Evolutionary conservation across 2,113 vertebrate genomes (phyloP), one percentile per base, ranked within the genome.

Genomic region (Malurus alboscapulatus): DNA sequence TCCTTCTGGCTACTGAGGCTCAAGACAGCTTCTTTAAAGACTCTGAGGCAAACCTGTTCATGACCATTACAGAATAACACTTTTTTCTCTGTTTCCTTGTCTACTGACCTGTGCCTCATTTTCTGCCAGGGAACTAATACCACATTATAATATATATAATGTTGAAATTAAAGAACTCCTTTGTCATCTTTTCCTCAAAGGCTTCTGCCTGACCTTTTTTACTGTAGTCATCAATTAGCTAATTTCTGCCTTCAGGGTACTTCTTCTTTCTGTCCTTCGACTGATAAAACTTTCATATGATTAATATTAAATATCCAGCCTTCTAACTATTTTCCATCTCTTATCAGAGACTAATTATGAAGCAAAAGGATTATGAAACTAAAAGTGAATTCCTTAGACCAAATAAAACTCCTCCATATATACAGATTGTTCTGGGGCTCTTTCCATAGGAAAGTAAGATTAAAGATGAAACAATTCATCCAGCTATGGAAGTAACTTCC

Each of bases 271-370:
- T 55, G 91, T 47, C 24, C 50, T 90, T 88, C 34, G 83, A 58
- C 54, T 54, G 4, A 50, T 62, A 85, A 94, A 95, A 94, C 26
- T 85, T 92, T 53, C 62, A 73, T 87, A 65, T 83, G 50, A 93
- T 93, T 74, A 88, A 88, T 94, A 94, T 76, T 66, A 91, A 85
- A 89, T 85, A 96, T 34, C 62, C 42, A 93, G 55, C 55, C 51
- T 74, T 88, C 67, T 94, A 75, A 89, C 48, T 76, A 91, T 76
- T 54, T 87, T 85, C 26, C 44, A 63, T 72, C 69, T 82, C 36
- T 48, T 75, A 59, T 9, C 57, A 87, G 93, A 91, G 61, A 84
- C 26, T 62, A 74, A 78, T 87, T 55, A 92, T 17, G 58, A 93
- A 91, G 53, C 5, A 42, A 90, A 22, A 69, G 14, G 32, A 65